Conservation (phyloP, 1,140 invertebrate genomes). For the Lanistes nyassanus region DNA sequence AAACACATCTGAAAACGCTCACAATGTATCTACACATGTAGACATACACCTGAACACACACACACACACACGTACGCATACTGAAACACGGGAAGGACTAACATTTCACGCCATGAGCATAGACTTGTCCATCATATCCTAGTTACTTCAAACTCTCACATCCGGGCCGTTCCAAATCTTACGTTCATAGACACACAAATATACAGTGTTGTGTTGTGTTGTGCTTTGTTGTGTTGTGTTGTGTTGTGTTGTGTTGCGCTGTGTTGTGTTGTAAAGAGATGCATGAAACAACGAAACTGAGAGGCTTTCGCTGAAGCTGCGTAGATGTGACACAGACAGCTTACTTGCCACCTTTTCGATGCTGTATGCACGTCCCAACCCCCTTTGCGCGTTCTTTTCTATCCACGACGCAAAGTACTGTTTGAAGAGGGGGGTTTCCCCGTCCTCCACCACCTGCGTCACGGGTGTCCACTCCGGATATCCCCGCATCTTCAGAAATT, state of each 20-base stretch:
- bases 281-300: neutral
- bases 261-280: neutral
- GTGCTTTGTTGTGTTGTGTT: no score
- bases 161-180: no score
- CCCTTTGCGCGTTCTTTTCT: conserved; percentile 56
- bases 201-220: no score
- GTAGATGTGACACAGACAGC: conserved; percentile 11
- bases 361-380: conserved; percentile 60
- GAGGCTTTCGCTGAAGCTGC: neutral
- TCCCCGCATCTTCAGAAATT: conserved; percentile 77
- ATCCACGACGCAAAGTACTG: conserved; percentile 55
- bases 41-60: neutral
- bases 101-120: no score
- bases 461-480: conserved; percentile 84
- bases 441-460: conserved; percentile 53
- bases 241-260: neutral
- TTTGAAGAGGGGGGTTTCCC: conserved; percentile 61
- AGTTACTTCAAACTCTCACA: no score
- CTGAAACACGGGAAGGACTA: no score
- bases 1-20: no score
- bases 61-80: conserved; percentile 5
- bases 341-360: conserved; percentile 45
- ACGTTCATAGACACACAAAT: no score
- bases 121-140: no score
- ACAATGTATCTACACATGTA: no score